A percentile compares a stretch with the other conserved stretches of the same genome.
phyloP scores from a whole-genome alignment of 2,888 invertebrate species.

The Mamestra brassicae region DNA sequence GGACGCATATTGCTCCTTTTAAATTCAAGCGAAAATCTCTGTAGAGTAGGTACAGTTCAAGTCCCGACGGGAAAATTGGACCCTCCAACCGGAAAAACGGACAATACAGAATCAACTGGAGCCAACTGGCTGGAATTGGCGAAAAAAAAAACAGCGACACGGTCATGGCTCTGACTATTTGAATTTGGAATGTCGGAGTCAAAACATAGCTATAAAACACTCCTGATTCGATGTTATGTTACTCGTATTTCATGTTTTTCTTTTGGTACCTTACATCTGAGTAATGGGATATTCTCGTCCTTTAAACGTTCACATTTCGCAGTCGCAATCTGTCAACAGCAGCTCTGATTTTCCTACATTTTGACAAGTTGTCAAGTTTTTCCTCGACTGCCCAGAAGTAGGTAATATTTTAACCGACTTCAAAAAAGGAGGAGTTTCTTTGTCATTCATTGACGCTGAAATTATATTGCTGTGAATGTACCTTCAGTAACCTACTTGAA shows the following conservation, averaged over 20 bases:
- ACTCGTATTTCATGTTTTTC: neutral
- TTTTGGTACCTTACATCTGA: neutral
- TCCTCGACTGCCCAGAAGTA: neutral
- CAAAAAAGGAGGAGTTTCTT: neutral
- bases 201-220: neutral
- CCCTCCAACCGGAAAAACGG: constrained; percentile 33
- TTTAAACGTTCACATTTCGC: neutral
- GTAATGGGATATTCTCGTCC: too few species aligned
- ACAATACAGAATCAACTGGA: constrained; percentile 30
- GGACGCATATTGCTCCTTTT: neutral
- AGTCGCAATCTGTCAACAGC: too few species aligned
- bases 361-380: neutral
- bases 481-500: neutral
- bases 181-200: constrained; percentile 14
- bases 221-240: neutral
- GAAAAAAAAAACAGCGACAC: constrained; percentile 5
- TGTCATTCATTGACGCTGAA: neutral
- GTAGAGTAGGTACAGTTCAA: neutral
- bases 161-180: constrained; percentile 22
- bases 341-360: too few species aligned
- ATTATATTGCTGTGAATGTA: neutral
- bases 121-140: constrained; percentile 35
- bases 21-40: constrained; percentile 8
- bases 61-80: constrained; percentile 20
- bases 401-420: too few species aligned